Base-by-base conservation (phyloP, 2,888 invertebrate genomes). In the Meghimatium bilineatum region DNA sequence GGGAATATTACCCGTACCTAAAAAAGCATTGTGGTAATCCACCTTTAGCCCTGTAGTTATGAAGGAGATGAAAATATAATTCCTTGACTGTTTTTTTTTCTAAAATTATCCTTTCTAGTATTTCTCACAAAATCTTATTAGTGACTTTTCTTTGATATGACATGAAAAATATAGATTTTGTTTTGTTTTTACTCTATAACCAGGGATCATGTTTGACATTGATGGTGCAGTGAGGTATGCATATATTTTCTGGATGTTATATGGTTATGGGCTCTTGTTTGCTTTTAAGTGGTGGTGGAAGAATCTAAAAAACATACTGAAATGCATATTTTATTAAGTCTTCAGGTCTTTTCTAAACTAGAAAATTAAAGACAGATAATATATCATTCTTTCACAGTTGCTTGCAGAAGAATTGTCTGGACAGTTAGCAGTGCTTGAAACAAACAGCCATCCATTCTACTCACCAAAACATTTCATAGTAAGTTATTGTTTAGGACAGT, bases 381-480 rank as follows among this genome's bases (percentile, higher is more conserved):
- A 23, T 66, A 66, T 32, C 14, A 32, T 63, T 49, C 36, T 44
- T 36, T 75, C 29, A 38, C 72, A 92, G 92, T 87, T 92, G 38
- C 85, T 92, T 66, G 91, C 89, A 72, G 92, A 92, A 82, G 92
- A 91, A 78, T 84, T 92, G 34, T 88, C 90, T 20, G 88, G 89
- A 36, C 92, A 92, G 86, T 83, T 92, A 56, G 87, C 90, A 29
- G 87, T 90, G 8, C 81, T 92, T 77, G 91, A 92, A 80, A 91
- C 90, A 78, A 90, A 91, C 87, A 87, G 82, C 71, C 90, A 92
- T 79, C 88, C 90, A 12, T 92, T 88, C 86, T 92, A 92, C 87
- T 88, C 86, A 60, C 91, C 91, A 14, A 85, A 87, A 29, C 85
- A 86, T 67, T 92, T 91, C 80, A 77, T 90, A 80, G 92, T 92